Evolutionary conservation across 1,140 invertebrate species (phyloP).

Genomic region (Eriosoma lanigerum): DNA sequence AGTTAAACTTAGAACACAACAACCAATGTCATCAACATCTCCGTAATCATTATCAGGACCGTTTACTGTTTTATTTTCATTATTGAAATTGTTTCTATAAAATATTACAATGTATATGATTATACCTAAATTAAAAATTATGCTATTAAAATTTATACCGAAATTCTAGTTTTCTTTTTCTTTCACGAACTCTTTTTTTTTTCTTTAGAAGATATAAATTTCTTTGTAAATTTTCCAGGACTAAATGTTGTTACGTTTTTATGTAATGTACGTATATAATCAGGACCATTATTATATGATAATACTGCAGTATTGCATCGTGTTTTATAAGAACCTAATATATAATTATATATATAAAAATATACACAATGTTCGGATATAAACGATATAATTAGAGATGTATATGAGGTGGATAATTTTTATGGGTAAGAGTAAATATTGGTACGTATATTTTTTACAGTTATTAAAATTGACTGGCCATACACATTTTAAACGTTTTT

Average conservation of each 20-base stretch:
- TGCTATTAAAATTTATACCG: too few relatives aligned
- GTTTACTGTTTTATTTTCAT: neutral
- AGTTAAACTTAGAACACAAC: neutral
- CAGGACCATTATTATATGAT: neutral
- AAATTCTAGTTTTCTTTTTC: too few relatives aligned
- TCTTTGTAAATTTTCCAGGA: neutral
- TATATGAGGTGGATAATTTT: too few relatives aligned
- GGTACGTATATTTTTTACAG: too few relatives aligned
- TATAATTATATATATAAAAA: too few relatives aligned
- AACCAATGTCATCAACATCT: slow-evolving; percentile 9
- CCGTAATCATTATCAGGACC: neutral
- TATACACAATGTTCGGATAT: too few relatives aligned
- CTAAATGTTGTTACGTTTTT: neutral
- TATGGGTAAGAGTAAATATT: too few relatives aligned
- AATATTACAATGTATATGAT: neutral
- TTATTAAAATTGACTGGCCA: too few relatives aligned
- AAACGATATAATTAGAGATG: too few relatives aligned
- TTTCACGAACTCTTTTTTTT: slow-evolving; percentile 6
- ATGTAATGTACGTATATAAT: neutral
- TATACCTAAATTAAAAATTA: too few relatives aligned
- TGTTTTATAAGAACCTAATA: slow-evolving; percentile 9
- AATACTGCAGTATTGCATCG: neutral
- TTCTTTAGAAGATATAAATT: neutral
- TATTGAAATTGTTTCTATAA: neutral
- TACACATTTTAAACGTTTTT: too few relatives aligned